Evolutionary conservation across 2,888 invertebrate species (phyloP), one percentile per base, ranked within the genome.

Genomic region (Melinaea menophilus): DNA sequence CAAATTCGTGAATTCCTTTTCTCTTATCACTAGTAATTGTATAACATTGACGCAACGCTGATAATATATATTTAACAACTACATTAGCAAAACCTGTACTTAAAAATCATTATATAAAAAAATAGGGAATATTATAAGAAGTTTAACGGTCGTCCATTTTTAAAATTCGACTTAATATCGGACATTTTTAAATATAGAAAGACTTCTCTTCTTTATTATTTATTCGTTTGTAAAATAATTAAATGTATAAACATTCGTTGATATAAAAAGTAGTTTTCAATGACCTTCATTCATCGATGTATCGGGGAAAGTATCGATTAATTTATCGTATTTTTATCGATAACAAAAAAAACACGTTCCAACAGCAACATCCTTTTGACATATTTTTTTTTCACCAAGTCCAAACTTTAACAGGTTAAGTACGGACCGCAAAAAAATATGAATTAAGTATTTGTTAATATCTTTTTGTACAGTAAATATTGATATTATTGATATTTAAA

Each of bases 11-110:
- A 41, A 41, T 41, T 41, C 9, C 41, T 41, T 7, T 41, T 41
- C 9, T 41, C 41, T 41, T 41, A 41, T 41, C 41, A 41, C 9
- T 11, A 9, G 22, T 31, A 47, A 61, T 64, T 61, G 54, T 56
- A 31, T 11, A 35, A 55, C 58, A 58, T 33, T 64, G 55, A 64
- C 64, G 64, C 58, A 64, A 63, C 51, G 31, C 58, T 37, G 64
- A 64, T 64, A 64, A 61, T 13, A 12, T 37, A 37, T 9, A 9
- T 41, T 41, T 41, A 41, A 2, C 9, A 41, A 4, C 37, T 37
- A 37, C 9, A 41, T 41, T 41, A 41, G 41, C 41, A 41, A 37
- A 37, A 41, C 41, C 41, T 41, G 22, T 22, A 22, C 22, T 22
- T 22, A 22, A 22, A 22, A 22, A 22, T 22, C 22, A 22, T 22